A percentile compares a stretch with the other conserved stretches of the same genome.
phyloP scores from a whole-genome alignment of 2,113 vertebrate genomes.

The Lophotis ruficrista region DNA sequence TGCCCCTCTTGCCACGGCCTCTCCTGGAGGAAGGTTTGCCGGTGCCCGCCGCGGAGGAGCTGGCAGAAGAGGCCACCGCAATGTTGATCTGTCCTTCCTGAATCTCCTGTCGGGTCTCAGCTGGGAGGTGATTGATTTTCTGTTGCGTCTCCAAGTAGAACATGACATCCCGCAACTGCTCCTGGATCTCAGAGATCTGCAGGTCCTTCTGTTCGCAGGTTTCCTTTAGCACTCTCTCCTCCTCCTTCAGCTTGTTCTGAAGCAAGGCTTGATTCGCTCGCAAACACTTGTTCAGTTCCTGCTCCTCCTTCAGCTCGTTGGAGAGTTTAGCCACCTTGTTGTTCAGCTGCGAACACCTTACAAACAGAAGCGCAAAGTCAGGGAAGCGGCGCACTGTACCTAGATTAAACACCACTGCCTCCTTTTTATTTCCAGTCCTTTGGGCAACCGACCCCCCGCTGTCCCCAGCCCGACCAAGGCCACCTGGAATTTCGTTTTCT shows the following conservation, averaged over 20 bases:
- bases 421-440: neutral
- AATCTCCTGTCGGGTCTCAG: conserved; percentile 90
- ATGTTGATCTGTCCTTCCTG: conserved; percentile 98
- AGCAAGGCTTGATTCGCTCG: conserved; percentile 90
- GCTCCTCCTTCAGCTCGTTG: conserved; percentile 93
- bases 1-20: conserved; percentile 91
- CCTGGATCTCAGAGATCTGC: conserved; percentile 89
- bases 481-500: neutral
- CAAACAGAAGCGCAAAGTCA: neutral
- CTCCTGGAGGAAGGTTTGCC: conserved; percentile 84
- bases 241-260: conserved; percentile 88
- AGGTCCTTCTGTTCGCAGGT: conserved; percentile 84
- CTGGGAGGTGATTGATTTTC: conserved; percentile 91
- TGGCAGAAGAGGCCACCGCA: conserved; percentile 73
- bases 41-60: conserved; percentile 60
- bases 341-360: conserved; percentile 89
- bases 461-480: neutral
- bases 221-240: conserved; percentile 84
- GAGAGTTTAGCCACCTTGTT: conserved; percentile 84
- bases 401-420: neutral
- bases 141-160: conserved; percentile 95
- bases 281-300: conserved; percentile 96
- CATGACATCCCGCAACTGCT: conserved; percentile 96
- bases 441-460: neutral
- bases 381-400: neutral